Evolutionary conservation across 2,888 invertebrate genomes (phyloP).

Genomic region (Pilophorus perplexus): DNA sequence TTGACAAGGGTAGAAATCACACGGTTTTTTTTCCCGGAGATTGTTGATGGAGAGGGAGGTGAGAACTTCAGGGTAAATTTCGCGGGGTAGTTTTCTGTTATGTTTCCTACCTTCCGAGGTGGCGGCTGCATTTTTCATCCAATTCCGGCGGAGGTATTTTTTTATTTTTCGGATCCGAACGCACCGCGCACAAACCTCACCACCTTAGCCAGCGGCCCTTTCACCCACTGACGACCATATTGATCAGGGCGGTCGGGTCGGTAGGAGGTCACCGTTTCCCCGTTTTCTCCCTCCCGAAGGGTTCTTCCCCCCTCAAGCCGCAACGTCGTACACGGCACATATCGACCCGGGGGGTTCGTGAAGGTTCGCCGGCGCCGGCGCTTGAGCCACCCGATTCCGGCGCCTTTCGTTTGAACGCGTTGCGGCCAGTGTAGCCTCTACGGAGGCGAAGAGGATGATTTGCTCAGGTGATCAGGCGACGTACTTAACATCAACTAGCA

Average conservation of each 20-base stretch:
- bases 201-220: constrained; percentile 25
- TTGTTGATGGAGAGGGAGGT: too few species aligned
- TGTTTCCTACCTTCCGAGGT: constrained; percentile 34
- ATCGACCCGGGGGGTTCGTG: background rate
- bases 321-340: background rate
- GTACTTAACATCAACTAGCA: too few species aligned
- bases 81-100: too few species aligned
- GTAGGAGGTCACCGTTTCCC: constrained; percentile 19
- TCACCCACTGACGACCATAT: constrained; percentile 39
- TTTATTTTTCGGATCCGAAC: background rate
- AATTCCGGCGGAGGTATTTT: background rate
- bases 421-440: too few species aligned
- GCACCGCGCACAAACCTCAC: constrained; percentile 16
- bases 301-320: background rate
- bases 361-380: background rate
- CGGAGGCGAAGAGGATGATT: too few species aligned
- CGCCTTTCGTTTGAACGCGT: background rate
- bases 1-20: too few species aligned
- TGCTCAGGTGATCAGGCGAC: too few species aligned
- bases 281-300: constrained; percentile 5
- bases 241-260: constrained; percentile 30
- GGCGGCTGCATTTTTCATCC: constrained; percentile 32
- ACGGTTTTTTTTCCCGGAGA: too few species aligned
- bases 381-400: background rate
- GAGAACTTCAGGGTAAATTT: too few species aligned